Evolutionary conservation across 2,113 vertebrate species (phyloP), one percentile per base, ranked within the genome.

Genomic region (Pachycephala philippinensis): DNA sequence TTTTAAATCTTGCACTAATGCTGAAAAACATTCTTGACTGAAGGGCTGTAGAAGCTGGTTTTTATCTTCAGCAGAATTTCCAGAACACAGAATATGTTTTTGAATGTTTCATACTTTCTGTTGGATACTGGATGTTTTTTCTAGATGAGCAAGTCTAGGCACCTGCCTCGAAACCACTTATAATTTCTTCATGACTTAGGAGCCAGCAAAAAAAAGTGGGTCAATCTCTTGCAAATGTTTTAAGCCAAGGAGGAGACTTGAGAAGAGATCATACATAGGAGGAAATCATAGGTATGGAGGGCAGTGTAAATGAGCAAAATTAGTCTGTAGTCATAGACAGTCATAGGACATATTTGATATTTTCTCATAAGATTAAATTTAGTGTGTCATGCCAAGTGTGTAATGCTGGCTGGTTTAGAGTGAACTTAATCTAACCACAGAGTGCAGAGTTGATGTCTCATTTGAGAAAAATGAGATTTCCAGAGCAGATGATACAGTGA

Each of bases 341-440:
- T 57, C 40, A 21, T 45, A 56, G 54, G n/a, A 37, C 0, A 0
- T 8, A 24, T 6, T 49, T 84, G 20, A 11, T 9, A 2, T 31
- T 84, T 92, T 77, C n/a, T 87, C 5, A 1, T 65, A 42, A 68
- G 49, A 35, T 78, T 52, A 54, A 54, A 50, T 75, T 75, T 35
- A n/a, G 5, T 11, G 17, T 72, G 53, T 79, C 18, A 19, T 70
- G 30, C 35, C 11, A 54, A 84, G 22, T 65, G 5, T 18, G 1
- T 53, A 24, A 59, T 33, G 6, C 39, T 63, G 40, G 2, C 27
- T 87, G 47, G 13, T 35, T 75, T 59, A 66, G 26, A 84, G 16
- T 70, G 39, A 77, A 15, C 31, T 68, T 47, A 61, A 35, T 64
- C 9, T 72, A 54, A 76, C 13, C 12, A n/a, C 17, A 42, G 37